Evolutionary conservation across 2,888 invertebrate species (phyloP).

Genomic region (Abscondita cerata): DNA sequence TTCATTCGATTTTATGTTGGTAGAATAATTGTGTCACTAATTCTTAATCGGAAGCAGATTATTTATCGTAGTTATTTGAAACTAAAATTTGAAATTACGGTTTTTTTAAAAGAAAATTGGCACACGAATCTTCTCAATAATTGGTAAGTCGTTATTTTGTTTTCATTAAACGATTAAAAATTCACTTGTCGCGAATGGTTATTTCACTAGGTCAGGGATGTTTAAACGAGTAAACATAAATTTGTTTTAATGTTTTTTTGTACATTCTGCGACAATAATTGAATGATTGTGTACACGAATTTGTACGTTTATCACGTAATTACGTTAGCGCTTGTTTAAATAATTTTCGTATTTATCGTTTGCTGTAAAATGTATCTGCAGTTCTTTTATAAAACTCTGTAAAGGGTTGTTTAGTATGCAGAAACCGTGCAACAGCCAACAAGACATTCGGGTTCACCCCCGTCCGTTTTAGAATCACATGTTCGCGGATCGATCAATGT

Average conservation of each 20-base stretch:
- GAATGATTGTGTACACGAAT: too few species aligned
- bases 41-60: slow-evolving; percentile 5
- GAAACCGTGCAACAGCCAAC: slow-evolving; percentile 31
- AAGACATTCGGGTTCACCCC: slow-evolving; percentile 37
- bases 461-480: slow-evolving; percentile 35
- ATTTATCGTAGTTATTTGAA: slow-evolving; percentile 4
- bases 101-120: background rate
- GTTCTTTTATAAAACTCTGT: slow-evolving; percentile 33
- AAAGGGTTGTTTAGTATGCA: slow-evolving; percentile 36
- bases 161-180: background rate
- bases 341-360: slow-evolving; percentile 26
- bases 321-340: background rate
- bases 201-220: slow-evolving; percentile 23
- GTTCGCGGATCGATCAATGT: slow-evolving; percentile 36
- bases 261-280: background rate
- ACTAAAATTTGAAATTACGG: background rate
- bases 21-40: background rate
- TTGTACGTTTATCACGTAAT: too few species aligned
- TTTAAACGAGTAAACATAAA: slow-evolving; percentile 15
- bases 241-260: slow-evolving; percentile 8
- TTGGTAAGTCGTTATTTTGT: background rate
- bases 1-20: background rate
- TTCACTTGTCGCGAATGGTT: background rate
- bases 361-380: slow-evolving; percentile 30
- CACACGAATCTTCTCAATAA: background rate